Conservation (phyloP, 2,888 invertebrate species). For the Carterocephalus palaemon region DNA sequence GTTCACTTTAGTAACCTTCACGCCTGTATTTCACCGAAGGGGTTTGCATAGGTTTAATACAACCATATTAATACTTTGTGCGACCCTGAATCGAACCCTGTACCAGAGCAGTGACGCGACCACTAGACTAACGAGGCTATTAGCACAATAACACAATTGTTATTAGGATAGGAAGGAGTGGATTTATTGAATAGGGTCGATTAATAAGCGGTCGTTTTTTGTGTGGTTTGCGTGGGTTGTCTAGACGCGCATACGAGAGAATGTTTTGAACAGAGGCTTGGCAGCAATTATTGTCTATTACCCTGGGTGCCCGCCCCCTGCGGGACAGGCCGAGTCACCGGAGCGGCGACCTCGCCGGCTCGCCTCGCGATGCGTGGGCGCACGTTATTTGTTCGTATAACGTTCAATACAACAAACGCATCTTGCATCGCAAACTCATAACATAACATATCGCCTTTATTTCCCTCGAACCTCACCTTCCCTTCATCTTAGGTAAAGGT, state of each 20-base stretch:
- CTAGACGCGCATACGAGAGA: slow-evolving; percentile 32
- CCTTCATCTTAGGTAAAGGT: too few relatives aligned
- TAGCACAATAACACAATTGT: background rate
- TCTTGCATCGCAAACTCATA: slow-evolving; percentile 2
- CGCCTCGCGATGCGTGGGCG: slow-evolving; percentile 7
- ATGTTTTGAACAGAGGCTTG: slow-evolving; percentile 38
- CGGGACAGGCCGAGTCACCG: slow-evolving; percentile 33
- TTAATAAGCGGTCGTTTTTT: slow-evolving; percentile 27
- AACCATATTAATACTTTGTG: too few relatives aligned
- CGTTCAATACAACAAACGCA: slow-evolving; percentile 11
- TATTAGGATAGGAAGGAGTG: slow-evolving; percentile 9
- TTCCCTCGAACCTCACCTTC: too few relatives aligned
- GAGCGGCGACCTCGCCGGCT: slow-evolving; percentile 40
- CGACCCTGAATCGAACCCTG: too few relatives aligned
- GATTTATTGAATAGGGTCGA: slow-evolving; percentile 12
- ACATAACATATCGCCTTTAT: slow-evolving; percentile 10
- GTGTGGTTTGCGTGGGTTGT: slow-evolving; percentile 37
- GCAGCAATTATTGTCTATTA: slow-evolving; percentile 57
- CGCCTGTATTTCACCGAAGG: too few relatives aligned
- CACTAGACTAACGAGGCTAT: too few relatives aligned
- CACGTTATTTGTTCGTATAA: slow-evolving; percentile 10
- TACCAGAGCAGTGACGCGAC: too few relatives aligned
- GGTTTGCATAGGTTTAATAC: too few relatives aligned
- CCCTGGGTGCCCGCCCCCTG: slow-evolving; percentile 46
- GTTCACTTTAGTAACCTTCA: too few relatives aligned